These are phyloP conservation scores for Pagetopsis macropterus DNA, from an alignment of 2,797 vertebrate species.

Conservation along the genomic window DNA sequence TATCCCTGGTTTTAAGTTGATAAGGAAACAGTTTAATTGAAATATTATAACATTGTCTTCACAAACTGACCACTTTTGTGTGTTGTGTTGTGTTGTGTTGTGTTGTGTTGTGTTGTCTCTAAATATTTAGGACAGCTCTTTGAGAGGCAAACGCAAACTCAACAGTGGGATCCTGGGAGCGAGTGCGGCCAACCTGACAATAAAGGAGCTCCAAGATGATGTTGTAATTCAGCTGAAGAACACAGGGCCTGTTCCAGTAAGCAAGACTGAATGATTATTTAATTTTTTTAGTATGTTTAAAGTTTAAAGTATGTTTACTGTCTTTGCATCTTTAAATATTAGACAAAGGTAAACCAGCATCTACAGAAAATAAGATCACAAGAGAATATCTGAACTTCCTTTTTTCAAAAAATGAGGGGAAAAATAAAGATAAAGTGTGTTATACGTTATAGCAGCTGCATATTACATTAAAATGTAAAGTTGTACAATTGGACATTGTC, in stretches of 20 bases:
- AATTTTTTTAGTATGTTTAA: neutral
- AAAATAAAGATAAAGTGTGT: neutral
- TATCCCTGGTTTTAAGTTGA: neutral
- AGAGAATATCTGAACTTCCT: neutral
- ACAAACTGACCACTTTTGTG: neutral
- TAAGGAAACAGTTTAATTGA: slow-evolving; percentile 5
- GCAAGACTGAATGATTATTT: neutral
- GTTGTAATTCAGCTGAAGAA: slow-evolving; percentile 87
- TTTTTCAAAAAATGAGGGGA: too few relatives aligned
- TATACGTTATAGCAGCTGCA: neutral
- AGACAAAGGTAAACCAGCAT: neutral
- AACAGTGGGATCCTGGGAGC: slow-evolving; percentile 92
- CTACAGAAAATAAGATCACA: neutral
- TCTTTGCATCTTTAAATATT: neutral
- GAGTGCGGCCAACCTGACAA: slow-evolving; percentile 90
- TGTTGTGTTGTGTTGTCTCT: neutral
- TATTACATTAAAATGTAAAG: neutral
- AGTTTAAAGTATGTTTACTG: neutral
- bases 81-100: neutral
- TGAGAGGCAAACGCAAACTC: slow-evolving; percentile 70
- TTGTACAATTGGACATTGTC: neutral
- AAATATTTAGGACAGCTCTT: slow-evolving; percentile 73
- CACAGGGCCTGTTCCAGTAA: slow-evolving; percentile 77
- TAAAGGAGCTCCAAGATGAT: slow-evolving; percentile 84
- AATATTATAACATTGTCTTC: neutral